Evolutionary conservation across 2,113 vertebrate species (phyloP), one percentile per base, ranked within the genome.

Genomic region (Ictidomys tridecemlineatus): DNA sequence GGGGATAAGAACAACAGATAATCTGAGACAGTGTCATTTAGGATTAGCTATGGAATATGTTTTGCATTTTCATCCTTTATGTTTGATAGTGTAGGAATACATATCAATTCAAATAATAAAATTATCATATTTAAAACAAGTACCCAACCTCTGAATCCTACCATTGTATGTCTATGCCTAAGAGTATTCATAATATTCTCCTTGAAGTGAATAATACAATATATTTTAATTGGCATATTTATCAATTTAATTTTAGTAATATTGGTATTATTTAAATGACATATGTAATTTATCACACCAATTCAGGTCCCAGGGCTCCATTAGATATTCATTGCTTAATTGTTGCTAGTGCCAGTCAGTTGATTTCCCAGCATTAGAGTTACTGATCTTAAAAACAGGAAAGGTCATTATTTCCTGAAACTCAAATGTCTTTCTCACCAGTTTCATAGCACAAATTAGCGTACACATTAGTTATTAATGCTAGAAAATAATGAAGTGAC

Each of bases 1-100:
- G 97, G 58, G 89, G 20, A 97, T 96, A 96, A 98, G 94, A 95
- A 86, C 77, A 83, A 61, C 32, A 89, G 89, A 93, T 95, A 96
- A 97, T 93, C 89, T 67, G 83, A 97, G 93, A 92, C 89, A 89
- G 65, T 83, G 65, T 90, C 92, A 77, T 85, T 97, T 93, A 87
- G 74, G 37, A 37, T 95, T 72, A 95, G 79, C 70, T 89, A 85
- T 72, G 39, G 72, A 84, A 91, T 78, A 34, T 42, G 42, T 93
- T 89, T 94, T 89, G 32, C 80, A 30, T 67, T 96, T 56, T 94
- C 26, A 45, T 86, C 42, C 39, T 96, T 91, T 34, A 39, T 67
- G 65, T 92, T 84, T 91, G 20, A 67, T 79, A 89, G 26, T 93
- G 20, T 56, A 85, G 34, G 39, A 67, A 93, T 12, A 8, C 61